Evolutionary conservation across 2,797 vertebrate genomes (phyloP), one percentile per base, ranked within the genome.

Genomic region (Synaphobranchus kaupii): DNA sequence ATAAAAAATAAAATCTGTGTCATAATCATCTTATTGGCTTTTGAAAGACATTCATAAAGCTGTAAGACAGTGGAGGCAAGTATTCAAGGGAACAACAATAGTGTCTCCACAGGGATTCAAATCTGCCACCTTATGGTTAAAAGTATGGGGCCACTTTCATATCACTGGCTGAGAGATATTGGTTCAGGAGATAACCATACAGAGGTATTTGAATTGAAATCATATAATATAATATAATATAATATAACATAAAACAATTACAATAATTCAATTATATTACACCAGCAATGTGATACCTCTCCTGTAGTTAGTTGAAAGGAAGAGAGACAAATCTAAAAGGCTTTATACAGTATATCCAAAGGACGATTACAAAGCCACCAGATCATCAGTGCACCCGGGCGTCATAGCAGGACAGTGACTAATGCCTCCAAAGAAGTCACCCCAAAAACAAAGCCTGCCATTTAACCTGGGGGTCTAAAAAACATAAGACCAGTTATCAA

Each of bases 381-480:
- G 22, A 48, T 8, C 7, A 22, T 78, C 17, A 4, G 73, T 44
- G 39, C 66, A 76, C 56, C 78, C 63, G 81, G 56, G 52, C 58
- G n/a, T n/a, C 10, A 68, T 47, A 44, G 52, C 84, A 39, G 63
- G 86, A 83, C 47, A 84, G 17, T 88, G 87, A 88, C 84, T 83
- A 47, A 85, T 87, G 83, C 52, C 66, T 58, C 81, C 56, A 10
- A 82, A 84, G 76, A 84, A 85, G 84, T 87, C 47, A 44, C 5
- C 86, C 81, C 81, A 88, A 84, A 89, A 90, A 90, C 86, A 85
- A 83, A 86, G 84, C 84, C 86, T 86, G 87, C 85, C 88, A 90
- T 89, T 89, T 88, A 90, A 90, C 88, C 88, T 89, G 86, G 68
- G 73, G 85, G 87, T 87, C 87, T 89, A 87, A 85, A 71, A 54